Evolutionary conservation across 2,113 vertebrate species (phyloP).

Genomic region (Carassius gibelio): DNA sequence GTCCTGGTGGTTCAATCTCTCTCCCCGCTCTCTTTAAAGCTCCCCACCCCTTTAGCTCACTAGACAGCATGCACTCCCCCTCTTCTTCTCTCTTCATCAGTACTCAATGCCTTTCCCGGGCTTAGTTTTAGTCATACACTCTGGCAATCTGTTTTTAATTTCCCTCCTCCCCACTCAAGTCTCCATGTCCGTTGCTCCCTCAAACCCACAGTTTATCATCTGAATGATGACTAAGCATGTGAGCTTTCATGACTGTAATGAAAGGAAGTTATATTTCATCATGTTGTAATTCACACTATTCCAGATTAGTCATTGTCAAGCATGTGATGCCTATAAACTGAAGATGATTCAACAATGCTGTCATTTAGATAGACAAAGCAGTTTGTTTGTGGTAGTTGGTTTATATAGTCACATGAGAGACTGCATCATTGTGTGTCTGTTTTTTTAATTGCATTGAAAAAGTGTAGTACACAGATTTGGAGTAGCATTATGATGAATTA

Average conservation of each 20-base stretch:
- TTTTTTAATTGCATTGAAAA: no score
- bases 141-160: slow-evolving; percentile 75
- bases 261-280: neutral
- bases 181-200: neutral
- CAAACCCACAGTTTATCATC: slow-evolving; percentile 51
- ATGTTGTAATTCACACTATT: neutral
- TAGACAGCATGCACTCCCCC: slow-evolving; percentile 23
- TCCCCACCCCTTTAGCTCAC: slow-evolving; percentile 41
- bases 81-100: slow-evolving; percentile 35
- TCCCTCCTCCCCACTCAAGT: slow-evolving; percentile 29
- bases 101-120: slow-evolving; percentile 58
- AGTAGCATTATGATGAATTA: neutral
- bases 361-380: neutral
- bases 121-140: slow-evolving; percentile 76
- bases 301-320: neutral
- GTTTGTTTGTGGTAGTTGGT: neutral
- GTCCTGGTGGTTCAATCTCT: slow-evolving; percentile 36
- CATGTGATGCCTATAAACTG: neutral
- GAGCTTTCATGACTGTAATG: neutral
- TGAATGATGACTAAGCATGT: slow-evolving; percentile 34
- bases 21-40: slow-evolving; percentile 23
- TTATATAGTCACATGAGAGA: slow-evolving; percentile 11
- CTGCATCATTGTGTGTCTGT: neutral
- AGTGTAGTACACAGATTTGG: neutral
- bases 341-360: neutral